phyloP scores from a whole-genome alignment of 2,888 invertebrate genomes.

The Eilema depressum region DNA sequence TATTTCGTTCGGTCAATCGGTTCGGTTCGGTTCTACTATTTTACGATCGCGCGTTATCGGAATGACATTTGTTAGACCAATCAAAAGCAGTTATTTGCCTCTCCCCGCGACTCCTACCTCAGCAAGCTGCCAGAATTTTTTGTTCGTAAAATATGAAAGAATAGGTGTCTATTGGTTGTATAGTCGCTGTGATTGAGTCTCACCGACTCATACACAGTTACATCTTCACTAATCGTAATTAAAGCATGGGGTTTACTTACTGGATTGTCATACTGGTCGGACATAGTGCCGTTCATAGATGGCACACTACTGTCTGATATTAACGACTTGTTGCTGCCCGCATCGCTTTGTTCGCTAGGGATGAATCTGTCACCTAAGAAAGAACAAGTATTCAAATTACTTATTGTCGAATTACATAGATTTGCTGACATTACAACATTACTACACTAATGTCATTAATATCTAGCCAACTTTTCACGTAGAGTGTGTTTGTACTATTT shows the following conservation, averaged over 20 bases:
- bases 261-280: conserved; percentile 76
- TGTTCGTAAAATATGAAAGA: too few species aligned
- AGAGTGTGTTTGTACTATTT: not conserved
- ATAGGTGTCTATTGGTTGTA: too few species aligned
- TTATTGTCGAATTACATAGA: not conserved
- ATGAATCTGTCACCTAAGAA: conserved; percentile 75
- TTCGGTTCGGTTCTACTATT: too few species aligned
- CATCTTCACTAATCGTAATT: too few species aligned
- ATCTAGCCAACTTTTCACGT: not conserved
- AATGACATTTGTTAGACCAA: too few species aligned
- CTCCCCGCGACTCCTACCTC: too few species aligned
- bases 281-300: conserved; percentile 77
- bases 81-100: too few species aligned
- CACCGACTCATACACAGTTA: too few species aligned
- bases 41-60: too few species aligned
- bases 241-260: conserved; percentile 57
- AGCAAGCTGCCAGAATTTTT: too few species aligned
- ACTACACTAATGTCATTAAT: not conserved
- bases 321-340: conserved; percentile 78
- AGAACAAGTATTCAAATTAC: not conserved
- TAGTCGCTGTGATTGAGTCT: too few species aligned
- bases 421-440: not conserved
- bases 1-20: too few species aligned
- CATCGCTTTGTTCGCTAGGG: conserved; percentile 77
- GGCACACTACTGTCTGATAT: conserved; percentile 77